phyloP scores from a whole-genome alignment of 2,113 vertebrate species.

The Leiothrix lutea region DNA sequence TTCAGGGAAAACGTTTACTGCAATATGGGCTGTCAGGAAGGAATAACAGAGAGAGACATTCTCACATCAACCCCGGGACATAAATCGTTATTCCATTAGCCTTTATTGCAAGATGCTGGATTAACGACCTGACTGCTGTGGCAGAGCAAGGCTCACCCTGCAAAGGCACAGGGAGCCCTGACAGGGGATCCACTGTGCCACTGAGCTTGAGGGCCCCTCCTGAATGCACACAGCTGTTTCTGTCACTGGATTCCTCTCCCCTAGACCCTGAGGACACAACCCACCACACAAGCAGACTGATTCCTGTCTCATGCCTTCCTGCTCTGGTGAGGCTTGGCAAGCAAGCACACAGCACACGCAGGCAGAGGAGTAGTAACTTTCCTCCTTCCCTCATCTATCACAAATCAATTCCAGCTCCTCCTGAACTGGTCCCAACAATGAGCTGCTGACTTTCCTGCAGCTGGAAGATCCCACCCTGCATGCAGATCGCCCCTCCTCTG shows the following conservation, averaged over 20 bases:
- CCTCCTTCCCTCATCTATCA: background rate
- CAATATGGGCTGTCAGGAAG: constrained; percentile 61
- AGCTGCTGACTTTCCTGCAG: fast-evolving
- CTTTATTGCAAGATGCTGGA: constrained; percentile 68
- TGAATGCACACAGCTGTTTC: fast-evolving
- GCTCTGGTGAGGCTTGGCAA: fast-evolving
- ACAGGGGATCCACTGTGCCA: background rate
- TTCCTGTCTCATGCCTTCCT: fast-evolving
- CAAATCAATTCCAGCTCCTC: background rate
- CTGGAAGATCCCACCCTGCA: fast-evolving
- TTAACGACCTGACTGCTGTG: constrained; percentile 26
- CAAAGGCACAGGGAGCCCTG: background rate
- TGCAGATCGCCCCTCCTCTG: background rate
- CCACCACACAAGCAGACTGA: background rate
- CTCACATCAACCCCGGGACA: constrained; percentile 64
- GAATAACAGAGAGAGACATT: constrained; percentile 71
- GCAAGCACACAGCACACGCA: fast-evolving
- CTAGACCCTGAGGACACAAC: background rate
- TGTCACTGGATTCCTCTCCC: too few relatives aligned
- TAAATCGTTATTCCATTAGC: constrained; percentile 73
- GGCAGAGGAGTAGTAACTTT: background rate
- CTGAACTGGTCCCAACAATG: background rate
- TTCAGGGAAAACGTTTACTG: constrained; percentile 12
- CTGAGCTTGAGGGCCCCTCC: background rate
- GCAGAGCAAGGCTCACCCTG: background rate